These are phyloP conservation scores for Erethizon dorsatum DNA, from an alignment of 2,797 vertebrate species.

Conservation along the genomic window DNA sequence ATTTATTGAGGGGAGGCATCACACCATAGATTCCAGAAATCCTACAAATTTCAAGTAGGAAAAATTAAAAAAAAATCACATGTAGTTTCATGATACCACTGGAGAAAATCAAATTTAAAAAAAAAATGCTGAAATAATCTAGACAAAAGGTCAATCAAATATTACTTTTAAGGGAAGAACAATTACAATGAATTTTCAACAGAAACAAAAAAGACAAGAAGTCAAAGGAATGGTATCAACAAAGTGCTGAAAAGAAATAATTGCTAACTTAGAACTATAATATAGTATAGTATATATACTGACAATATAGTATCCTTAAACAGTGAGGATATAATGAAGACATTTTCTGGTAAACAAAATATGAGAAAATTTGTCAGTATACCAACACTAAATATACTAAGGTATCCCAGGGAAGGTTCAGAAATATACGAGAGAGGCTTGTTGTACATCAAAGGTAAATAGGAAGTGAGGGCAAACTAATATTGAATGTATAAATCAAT, in stretches of 20 bases:
- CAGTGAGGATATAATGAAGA: background rate
- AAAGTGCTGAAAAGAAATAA: background rate
- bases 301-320: background rate
- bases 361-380: background rate
- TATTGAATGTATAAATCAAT: background rate
- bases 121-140: background rate
- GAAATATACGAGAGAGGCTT: background rate
- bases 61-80: background rate
- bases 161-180: background rate
- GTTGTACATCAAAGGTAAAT: background rate
- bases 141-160: background rate
- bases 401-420: background rate
- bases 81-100: background rate
- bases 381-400: background rate
- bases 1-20: background rate
- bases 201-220: background rate
- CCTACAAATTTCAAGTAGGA: background rate
- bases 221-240: background rate
- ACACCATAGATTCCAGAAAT: background rate
- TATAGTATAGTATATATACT: background rate
- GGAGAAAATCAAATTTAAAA: background rate
- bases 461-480: background rate
- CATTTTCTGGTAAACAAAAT: slow-evolving; percentile 19
- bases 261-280: background rate
- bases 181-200: background rate